These are phyloP conservation scores for Smutsia gigantea DNA, from an alignment of 2,797 vertebrate species.

Conservation along the genomic window DNA sequence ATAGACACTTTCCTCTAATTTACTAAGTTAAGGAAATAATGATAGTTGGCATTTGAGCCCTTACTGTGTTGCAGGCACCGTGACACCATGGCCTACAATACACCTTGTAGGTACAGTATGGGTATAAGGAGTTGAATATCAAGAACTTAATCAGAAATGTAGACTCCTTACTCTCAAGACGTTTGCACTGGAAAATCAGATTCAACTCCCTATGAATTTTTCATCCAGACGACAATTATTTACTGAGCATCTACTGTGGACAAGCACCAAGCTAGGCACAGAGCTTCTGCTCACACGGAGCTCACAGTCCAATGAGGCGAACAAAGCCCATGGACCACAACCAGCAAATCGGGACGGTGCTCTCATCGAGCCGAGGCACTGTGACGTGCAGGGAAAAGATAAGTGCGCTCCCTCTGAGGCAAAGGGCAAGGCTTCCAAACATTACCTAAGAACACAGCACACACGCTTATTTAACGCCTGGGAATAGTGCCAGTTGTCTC, in stretches of 20 bases:
- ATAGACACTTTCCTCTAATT: not conserved
- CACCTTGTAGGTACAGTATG: not conserved
- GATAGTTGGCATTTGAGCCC: not conserved
- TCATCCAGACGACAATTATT: not conserved
- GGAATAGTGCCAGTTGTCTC: not conserved
- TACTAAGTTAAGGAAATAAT: not conserved
- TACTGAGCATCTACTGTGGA: not conserved
- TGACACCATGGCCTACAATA: not conserved
- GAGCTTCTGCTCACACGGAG: not conserved
- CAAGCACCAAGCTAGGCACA: not conserved
- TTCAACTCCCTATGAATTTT: not conserved
- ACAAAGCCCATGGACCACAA: not conserved
- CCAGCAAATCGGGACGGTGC: not conserved
- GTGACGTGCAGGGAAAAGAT: not conserved
- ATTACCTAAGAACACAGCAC: not conserved
- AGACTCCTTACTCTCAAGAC: not conserved
- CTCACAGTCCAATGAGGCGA: not conserved
- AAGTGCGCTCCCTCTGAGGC: not conserved
- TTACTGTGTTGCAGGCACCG: not conserved
- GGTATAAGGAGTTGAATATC: not conserved
- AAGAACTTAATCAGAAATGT: conserved; percentile 12
- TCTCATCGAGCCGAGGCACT: not conserved
- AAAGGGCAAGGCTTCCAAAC: not conserved
- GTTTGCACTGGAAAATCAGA: not conserved
- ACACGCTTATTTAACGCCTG: too few species aligned